Evolutionary conservation across 2,113 vertebrate species (phyloP), one percentile per base, ranked within the genome.

Genomic region (Mobula birostris): DNA sequence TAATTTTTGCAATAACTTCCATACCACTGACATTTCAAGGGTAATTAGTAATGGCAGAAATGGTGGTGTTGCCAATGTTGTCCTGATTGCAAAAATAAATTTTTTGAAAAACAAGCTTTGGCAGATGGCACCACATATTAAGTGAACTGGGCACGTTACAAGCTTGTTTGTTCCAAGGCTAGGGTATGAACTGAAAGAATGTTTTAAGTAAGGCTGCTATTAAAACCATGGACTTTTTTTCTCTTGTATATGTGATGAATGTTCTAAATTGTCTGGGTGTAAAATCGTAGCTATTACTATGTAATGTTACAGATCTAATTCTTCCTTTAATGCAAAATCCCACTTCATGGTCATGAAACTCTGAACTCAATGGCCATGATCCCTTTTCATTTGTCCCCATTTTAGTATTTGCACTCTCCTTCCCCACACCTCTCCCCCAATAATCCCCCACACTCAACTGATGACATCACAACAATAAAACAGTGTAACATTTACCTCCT

Each of bases 161-260:
- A 19, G 56, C 0, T 90, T 29, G 87, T 36, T 36, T 90, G 87
- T 29, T 14, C 29, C 87, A 90, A 32, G 14, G 58, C 85, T 66
- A 29, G 58, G 5, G 17, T 91, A 70, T 87, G 36, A 91, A 32
- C 88, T 36, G n/a, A 91, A 91, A 36, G 32, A 91, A 70, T 91
- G 29, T 91, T 91, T 90, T 90, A 24, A 90, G 58, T 63, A 29
- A 88, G 14, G 58, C 27, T 88, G 85, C 56, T 66, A 70, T 70
- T 40, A 70, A 70, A n/a, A 68, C 66, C 8, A n/a, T 70, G 32
- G 66, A 72, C 36, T 36, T 36, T 36, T 32, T 91, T 32, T 19
- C 58, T 85, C 82, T 66, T 91, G 63, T 63, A 9, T 70, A 70
- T 91, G 17, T 91, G 66, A 70, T 91, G 63, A 70, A 91, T 68